Conservation (phyloP, 2,888 invertebrate genomes). For the Argyresthia goedartella region DNA sequence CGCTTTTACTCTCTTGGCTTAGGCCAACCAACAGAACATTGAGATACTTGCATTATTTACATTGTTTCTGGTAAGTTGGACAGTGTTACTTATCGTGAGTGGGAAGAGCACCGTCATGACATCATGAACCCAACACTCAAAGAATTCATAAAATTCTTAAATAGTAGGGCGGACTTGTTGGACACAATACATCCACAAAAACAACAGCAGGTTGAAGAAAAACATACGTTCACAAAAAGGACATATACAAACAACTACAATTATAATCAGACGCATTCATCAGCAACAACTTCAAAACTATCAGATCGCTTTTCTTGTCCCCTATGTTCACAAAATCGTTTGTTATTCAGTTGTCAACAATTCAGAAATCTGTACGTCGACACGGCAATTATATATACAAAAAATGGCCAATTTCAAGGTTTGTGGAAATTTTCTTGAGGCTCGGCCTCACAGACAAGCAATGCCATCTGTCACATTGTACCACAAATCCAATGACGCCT, state of each 20-base stretch:
- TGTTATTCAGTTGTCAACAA: constrained; percentile 6
- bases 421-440: constrained; percentile 7
- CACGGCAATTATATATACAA: constrained; percentile 4
- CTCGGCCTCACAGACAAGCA: constrained; percentile 7
- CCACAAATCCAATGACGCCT: too few relatives aligned
- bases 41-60: constrained; percentile 1
- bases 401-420: constrained; percentile 7
- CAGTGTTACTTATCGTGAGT: not conserved
- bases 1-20: too few relatives aligned
- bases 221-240: not conserved
- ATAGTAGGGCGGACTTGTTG: not conserved
- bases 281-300: not conserved
- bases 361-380: constrained; percentile 7
- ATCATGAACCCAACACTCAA: not conserved
- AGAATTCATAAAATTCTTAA: not conserved
- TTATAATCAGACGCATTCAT: not conserved
- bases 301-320: too few relatives aligned
- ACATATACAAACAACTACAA: not conserved
- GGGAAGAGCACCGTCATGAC: constrained; percentile 2
- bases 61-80: not conserved
- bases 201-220: not conserved
- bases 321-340: not conserved
- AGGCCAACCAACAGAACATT: not conserved
- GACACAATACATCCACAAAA: not conserved
- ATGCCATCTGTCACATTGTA: constrained; percentile 14